These are phyloP conservation scores for Tylochromis polylepis DNA, from an alignment of 2,113 vertebrate species.

Conservation along the genomic window DNA sequence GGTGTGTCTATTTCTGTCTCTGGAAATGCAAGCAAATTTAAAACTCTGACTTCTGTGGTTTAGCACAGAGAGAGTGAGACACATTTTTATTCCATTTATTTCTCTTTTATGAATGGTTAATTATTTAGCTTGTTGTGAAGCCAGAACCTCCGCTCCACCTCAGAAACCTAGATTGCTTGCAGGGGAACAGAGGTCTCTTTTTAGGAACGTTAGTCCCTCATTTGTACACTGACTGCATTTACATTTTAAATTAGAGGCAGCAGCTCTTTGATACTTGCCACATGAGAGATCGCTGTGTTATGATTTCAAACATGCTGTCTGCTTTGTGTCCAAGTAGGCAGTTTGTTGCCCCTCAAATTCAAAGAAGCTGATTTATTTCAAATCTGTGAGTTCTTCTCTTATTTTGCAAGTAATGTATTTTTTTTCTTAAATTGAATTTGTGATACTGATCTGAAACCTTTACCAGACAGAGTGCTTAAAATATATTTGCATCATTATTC, in stretches of 20 bases:
- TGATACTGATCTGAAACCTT: neutral
- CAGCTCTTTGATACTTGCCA: neutral
- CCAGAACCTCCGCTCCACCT: neutral
- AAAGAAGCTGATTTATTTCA: neutral
- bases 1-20: neutral
- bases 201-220: neutral
- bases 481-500: neutral
- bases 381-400: neutral
- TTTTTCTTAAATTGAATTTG: neutral
- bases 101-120: neutral
- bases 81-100: neutral
- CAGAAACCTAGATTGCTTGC: neutral
- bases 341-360: neutral
- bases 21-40: neutral
- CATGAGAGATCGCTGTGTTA: neutral
- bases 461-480: neutral
- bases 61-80: neutral
- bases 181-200: neutral
- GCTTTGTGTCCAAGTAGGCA: neutral
- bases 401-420: neutral
- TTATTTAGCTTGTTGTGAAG: conserved; percentile 9
- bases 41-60: neutral
- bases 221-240: neutral
- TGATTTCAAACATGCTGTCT: neutral
- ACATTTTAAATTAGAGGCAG: neutral